Evolutionary conservation across 2,797 vertebrate species (phyloP), one percentile per base, ranked within the genome.

Genomic region (Hippoglossus hippoglossus): DNA sequence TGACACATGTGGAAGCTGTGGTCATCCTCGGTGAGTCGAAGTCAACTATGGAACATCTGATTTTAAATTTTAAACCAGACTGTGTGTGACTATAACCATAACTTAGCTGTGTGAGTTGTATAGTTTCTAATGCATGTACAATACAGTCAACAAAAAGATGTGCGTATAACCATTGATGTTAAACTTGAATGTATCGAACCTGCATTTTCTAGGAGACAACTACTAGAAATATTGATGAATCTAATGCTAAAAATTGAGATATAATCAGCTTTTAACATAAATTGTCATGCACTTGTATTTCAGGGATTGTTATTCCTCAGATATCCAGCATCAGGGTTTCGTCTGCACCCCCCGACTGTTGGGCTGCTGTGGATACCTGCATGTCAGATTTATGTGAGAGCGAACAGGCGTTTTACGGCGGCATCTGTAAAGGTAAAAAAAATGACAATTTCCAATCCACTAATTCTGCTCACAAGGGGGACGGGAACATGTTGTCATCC

Each of bases 371-470:
- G 63, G 80, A 95, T 4, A 89, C 87, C 65, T 98, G 96, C 81
- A 73, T 93, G 85, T 91, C 87, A 53, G 77, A 87, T 10, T 83
- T 94, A 59, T 98, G 96, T 88, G 80, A 73, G 60, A 85, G 44
- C 21, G 19, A 92, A 50, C 92, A 91, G 88, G 86, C 79, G 28
- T 26, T 90, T 62, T 25, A 94, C 59, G 87, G 88, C 72, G 73
- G 88, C 3, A 72, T 83, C 75, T 97, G 96, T 82, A 79, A 83
- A 28, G 77, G 96, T 98, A 95, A 82, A 67, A 26, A 81, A 66
- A 31, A 50, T 26, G 2, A 59, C 39, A 60, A 28, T 69, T 60
- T 61, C 1, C 13, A 47, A 11, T 58, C 25, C n/a, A 18, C 5
- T n/a, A 5, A 58, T 50, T 28, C n/a, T 66, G 39, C 62, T 67